Conservation (phyloP, 1,140 invertebrate species). For the Zeugodacus cucurbitae region DNA sequence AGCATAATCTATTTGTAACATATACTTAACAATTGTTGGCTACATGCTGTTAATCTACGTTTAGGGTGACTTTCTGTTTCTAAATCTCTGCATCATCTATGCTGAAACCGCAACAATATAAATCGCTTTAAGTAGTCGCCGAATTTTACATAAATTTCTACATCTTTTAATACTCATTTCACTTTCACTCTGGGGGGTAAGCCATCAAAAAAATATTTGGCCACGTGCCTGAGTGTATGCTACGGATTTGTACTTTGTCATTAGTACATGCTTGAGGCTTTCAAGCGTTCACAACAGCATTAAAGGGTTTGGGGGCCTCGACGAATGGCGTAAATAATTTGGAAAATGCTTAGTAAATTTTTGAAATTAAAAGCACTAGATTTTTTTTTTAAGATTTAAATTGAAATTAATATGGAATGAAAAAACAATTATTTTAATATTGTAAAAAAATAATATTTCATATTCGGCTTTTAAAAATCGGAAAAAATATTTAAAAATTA, state of each 20-base stretch:
- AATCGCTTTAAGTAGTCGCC: not conserved
- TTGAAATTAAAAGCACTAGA: too few species aligned
- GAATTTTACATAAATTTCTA: constrained; percentile 28
- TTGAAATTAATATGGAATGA: too few species aligned
- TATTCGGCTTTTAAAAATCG: too few species aligned
- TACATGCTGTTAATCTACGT: not conserved
- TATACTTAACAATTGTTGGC: not conserved
- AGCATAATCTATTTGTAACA: not conserved
- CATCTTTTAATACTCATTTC: not conserved
- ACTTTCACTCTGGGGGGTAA: not conserved
- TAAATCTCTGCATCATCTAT: not conserved
- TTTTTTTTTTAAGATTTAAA: too few species aligned
- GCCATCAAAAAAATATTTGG: not conserved
- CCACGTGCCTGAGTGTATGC: constrained; percentile 27
- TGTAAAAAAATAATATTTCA: too few species aligned
- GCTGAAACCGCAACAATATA: not conserved
- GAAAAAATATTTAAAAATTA: too few species aligned
- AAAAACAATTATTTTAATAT: too few species aligned
- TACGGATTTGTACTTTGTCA: constrained; percentile 27
- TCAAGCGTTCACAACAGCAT: not conserved
- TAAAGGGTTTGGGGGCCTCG: not conserved
- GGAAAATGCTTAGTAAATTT: not conserved
- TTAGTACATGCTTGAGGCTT: not conserved
- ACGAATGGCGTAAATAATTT: not conserved
- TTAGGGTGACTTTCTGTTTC: not conserved